Percentiles rank a stretch among this genome's conserved stretches.
Evolutionary conservation across 2,888 invertebrate species (phyloP).

Genomic region (Drosophila formosana): DNA sequence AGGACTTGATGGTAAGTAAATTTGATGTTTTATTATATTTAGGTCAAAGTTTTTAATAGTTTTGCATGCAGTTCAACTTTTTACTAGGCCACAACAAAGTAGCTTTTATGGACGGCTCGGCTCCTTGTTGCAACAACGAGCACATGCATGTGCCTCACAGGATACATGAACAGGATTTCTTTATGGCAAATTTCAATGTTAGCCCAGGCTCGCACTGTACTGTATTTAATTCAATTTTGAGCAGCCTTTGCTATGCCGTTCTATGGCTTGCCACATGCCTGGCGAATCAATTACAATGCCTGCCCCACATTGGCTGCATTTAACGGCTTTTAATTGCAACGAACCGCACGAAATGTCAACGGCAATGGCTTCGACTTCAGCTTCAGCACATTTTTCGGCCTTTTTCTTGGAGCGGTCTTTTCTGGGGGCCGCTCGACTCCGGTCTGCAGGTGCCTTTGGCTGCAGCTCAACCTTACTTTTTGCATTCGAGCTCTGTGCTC

Average conservation of each 20-base stretch:
- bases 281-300: constrained; percentile 70
- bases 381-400: constrained; percentile 58
- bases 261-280: constrained; percentile 35
- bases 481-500: constrained; percentile 35
- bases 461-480: constrained; percentile 25
- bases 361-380: constrained; percentile 42
- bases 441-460: constrained; percentile 68
- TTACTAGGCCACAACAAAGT: constrained; percentile 41
- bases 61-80: constrained; percentile 57
- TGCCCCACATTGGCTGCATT: constrained; percentile 55
- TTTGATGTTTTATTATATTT: constrained; percentile 78
- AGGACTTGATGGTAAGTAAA: constrained; percentile 54
- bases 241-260: constrained; percentile 17
- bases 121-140: constrained; percentile 23
- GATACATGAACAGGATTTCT: constrained; percentile 55
- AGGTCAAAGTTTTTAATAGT: constrained; percentile 80
- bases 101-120: constrained; percentile 37
- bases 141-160: constrained; percentile 24
- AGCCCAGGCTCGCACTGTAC: not conserved
- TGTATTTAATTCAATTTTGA: constrained; percentile 42
- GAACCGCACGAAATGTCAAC: constrained; percentile 76
- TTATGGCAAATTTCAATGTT: constrained; percentile 60
- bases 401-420: constrained; percentile 26
- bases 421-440: constrained; percentile 8
- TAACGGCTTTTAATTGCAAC: constrained; percentile 72